phyloP scores from a whole-genome alignment of 2,888 invertebrate genomes.

The Aromia moschata region DNA sequence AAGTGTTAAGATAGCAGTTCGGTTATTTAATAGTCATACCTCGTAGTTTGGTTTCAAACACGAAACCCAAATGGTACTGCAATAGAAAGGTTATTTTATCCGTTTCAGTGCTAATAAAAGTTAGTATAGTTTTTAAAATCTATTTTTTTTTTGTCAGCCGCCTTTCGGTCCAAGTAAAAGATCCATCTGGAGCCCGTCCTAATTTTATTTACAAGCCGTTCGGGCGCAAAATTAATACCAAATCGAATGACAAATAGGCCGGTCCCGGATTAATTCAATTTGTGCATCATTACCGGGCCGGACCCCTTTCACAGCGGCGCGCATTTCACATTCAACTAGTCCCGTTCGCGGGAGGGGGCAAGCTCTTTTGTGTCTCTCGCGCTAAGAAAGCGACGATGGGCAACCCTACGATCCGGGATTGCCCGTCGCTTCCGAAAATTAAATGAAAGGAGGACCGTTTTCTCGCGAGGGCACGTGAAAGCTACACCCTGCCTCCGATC shows the following conservation, averaged over 20 bases:
- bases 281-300: slow-evolving; percentile 37
- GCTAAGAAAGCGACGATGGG: slow-evolving; percentile 23
- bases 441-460: slow-evolving; percentile 48
- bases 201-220: slow-evolving; percentile 35
- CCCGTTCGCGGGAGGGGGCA: slow-evolving; percentile 24
- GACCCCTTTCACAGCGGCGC: slow-evolving; percentile 35
- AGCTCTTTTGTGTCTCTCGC: slow-evolving; percentile 28
- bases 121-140: too few species aligned
- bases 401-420: slow-evolving; percentile 32
- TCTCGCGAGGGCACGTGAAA: slow-evolving; percentile 47
- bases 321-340: slow-evolving; percentile 42
- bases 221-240: slow-evolving; percentile 39
- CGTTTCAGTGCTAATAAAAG: too few species aligned
- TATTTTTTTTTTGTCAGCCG: too few species aligned
- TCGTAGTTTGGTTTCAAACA: too few species aligned
- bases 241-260: slow-evolving; percentile 37
- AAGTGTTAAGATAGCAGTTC: too few species aligned
- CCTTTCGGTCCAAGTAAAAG: too few species aligned
- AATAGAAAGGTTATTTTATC: too few species aligned
- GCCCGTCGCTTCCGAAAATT: slow-evolving; percentile 43
- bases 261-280: slow-evolving; percentile 41
- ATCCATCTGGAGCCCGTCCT: too few species aligned
- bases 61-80: too few species aligned
- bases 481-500: slow-evolving; percentile 40
- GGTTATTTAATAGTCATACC: too few species aligned